phyloP scores from a whole-genome alignment of 2,797 vertebrate genomes.

The Diglossa cyanea region DNA sequence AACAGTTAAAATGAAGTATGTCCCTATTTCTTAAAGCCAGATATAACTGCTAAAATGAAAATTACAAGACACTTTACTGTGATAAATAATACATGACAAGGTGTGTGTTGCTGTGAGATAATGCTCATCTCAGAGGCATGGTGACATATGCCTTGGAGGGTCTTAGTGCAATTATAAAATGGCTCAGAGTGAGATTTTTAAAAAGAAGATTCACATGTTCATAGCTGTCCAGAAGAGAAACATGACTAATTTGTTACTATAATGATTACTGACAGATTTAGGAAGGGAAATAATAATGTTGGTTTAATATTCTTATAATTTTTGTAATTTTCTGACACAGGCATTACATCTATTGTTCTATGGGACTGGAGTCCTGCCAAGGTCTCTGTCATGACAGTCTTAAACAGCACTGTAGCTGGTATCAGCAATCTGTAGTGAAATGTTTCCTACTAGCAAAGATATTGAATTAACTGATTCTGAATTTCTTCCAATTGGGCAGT shows the following conservation, averaged over 20 bases:
- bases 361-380: background rate
- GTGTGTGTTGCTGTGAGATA: slow-evolving; percentile 43
- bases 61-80: slow-evolving; percentile 17
- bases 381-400: background rate
- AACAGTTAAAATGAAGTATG: background rate
- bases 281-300: background rate
- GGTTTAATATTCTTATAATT: background rate
- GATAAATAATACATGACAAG: slow-evolving; percentile 62
- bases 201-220: background rate
- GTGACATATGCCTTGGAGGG: slow-evolving; percentile 1
- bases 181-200: slow-evolving; percentile 19
- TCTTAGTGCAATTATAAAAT: slow-evolving; percentile 36
- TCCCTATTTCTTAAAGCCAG: slow-evolving; percentile 5
- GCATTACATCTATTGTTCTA: background rate
- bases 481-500: background rate
- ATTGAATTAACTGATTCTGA: background rate
- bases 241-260: background rate
- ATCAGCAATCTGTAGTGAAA: slow-evolving; percentile 8
- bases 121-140: background rate
- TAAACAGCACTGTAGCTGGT: background rate
- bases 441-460: slow-evolving; percentile 1
- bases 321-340: background rate
- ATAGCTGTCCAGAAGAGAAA: slow-evolving; percentile 1
- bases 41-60: slow-evolving; percentile 51
- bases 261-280: slow-evolving; percentile 22